Base-by-base conservation (phyloP, 92 coral and sea anemone species). In the Epizoanthus illoricatus region DNA sequence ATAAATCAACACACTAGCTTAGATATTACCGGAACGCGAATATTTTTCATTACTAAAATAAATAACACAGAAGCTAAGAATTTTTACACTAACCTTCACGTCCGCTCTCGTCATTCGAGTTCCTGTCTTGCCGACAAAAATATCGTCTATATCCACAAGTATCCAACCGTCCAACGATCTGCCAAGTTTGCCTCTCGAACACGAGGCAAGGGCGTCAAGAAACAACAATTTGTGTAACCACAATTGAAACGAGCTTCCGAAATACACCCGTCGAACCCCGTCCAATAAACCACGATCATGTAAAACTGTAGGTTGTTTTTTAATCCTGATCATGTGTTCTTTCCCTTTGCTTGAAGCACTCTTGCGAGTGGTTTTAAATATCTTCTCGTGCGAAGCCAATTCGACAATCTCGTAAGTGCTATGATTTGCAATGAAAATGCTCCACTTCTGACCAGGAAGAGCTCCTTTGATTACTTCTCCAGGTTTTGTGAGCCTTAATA, bases 211-310 rank as follows among this genome's bases (percentile, higher is more conserved):
- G 1, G 94, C 86, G 73, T 97, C 99, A 7, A 94, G 78, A 56
- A 97, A 97, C 84, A 97, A 75, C 81, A 97, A 69, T 71, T 90
- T 90, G 60, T 97, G 98, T 7, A 92, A 86, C 99, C 99, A 97
- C 68, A 97, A 97, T 43, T 86, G 76, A 58, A 97, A 80, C 8
- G 94, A 94, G 70, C 88, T 85, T 21, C 99, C 99, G 82, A 95
- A 97, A 83, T 97, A 97, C 42, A 97, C 92, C 17, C 91, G 93
- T 55, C 87, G 91, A 36, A 97, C 49, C 5, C 92, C 97, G 69
- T 97, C 99, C 20, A 86, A 71, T 39, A 79, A 74, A n/a, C 99
- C 99, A 28, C 84, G 75, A 47, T 97, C 99, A 5, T 90, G 85
- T 72, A 97, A 13, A 17, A 97, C 97, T 2, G 95, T 92, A 11